Evolutionary conservation across 2,797 vertebrate genomes (phyloP), one percentile per base, ranked within the genome.

Genomic region (Cossypha niveicapilla): DNA sequence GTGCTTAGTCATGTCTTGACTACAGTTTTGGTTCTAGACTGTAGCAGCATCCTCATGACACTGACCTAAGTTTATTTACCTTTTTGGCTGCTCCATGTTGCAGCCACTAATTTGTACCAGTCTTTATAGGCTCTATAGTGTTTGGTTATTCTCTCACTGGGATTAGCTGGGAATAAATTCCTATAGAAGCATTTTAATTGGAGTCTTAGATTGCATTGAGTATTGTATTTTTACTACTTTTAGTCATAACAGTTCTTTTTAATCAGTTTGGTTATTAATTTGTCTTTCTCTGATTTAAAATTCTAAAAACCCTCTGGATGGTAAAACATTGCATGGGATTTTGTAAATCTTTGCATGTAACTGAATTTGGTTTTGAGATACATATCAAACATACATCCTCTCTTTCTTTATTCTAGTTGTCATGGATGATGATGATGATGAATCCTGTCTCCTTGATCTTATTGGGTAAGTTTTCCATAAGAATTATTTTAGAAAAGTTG

Each of bases 371-470:
- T 77, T 89, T 86, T 57, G 42, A 72, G 39, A 50, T 80, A 58
- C 2, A 3, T 72, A 63, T 87, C 56, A 93, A 95, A 86, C 80
- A 73, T 17, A 51, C 19, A 48, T 94, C 42, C 30, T 91, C 58
- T 94, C 25, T n/a, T 86, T 47, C 96, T 93, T 82, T 84, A 19
- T 93, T 97, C 42, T 96, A 99, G 99, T 98, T 99, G 99, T 99
- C 99, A 99, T 99, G 99, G 99, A 99, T 98, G 99, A 99, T 99
- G 99, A 99, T 5, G 99, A 99, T 76, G 99, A 99, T 94, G 99
- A 99, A 97, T 99, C 99, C 97, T 99, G 98, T 98, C 99, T 99
- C 98, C 99, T 99, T 98, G 99, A 99, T 99, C 99, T 99, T 98
- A 99, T 99, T 97, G 99, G 99, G 99, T 99, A 98, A 99, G 98